Conservation (phyloP, 2,113 vertebrate species). For the Dasyornis broadbenti region DNA sequence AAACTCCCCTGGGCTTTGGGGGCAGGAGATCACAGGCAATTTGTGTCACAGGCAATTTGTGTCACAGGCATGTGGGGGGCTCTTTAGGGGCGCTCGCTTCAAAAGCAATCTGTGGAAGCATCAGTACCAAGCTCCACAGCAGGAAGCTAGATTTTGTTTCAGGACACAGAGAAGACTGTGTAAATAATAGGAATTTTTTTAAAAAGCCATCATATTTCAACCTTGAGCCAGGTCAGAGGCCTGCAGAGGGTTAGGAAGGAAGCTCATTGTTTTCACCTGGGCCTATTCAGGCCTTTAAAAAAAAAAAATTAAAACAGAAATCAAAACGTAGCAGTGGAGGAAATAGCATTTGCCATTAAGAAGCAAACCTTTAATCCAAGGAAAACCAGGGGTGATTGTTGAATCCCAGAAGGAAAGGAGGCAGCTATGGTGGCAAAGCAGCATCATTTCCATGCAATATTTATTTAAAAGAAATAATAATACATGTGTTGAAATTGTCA, state of each 20-base stretch:
- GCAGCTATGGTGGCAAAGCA: slow-evolving; percentile 23
- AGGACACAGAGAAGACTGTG: background rate
- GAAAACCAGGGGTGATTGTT: background rate
- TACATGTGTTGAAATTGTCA: slow-evolving; percentile 46
- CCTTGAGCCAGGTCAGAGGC: background rate
- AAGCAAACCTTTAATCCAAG: background rate
- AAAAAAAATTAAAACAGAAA: background rate
- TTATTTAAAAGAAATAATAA: slow-evolving; percentile 62
- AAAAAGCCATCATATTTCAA: background rate
- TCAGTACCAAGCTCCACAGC: background rate
- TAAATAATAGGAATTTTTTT: background rate
- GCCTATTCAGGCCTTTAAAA: background rate
- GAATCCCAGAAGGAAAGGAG: background rate
- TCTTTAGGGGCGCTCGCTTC: background rate
- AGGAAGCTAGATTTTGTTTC: background rate
- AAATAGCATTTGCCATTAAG: slow-evolving; percentile 6
- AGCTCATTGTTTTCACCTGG: background rate
- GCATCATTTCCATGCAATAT: slow-evolving; percentile 48
- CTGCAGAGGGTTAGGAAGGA: background rate
- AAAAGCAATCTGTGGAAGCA: background rate
- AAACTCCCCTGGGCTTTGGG: background rate
- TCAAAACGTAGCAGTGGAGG: background rate
- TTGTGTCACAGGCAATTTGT: rapidly evolving
- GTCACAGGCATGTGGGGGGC: background rate
- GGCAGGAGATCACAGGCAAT: background rate